These are phyloP conservation scores for roundworm (Caenorhabditis elegans) DNA, from an alignment of 1,140 invertebrate species.

Conservation along the genomic window WBcel235 BX284606.5:3585001-3585500, in stretches of 20 bases:
- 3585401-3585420: conserved; percentile 11
- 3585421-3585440: neutral
- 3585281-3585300: neutral
- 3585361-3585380: too few relatives aligned
- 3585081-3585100: neutral
- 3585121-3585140: neutral
- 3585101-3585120: conserved; percentile 12
- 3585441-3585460: neutral
- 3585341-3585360: neutral
- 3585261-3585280: neutral
- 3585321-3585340: neutral
- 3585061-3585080: conserved; percentile 2
- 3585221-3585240: neutral
- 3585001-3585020: neutral
- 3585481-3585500: neutral
- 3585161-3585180: conserved; percentile 11
- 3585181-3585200: conserved; percentile 9
- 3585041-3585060: conserved; percentile 28
- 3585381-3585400: too few relatives aligned
- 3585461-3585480: neutral
- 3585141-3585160: conserved; percentile 23
- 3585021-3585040: conserved; percentile 17
- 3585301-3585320: neutral
- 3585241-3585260: neutral
- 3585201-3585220: conserved; percentile 10